phyloP scores from a whole-genome alignment of 2,888 invertebrate species.

The Xanthorhoe designata region DNA sequence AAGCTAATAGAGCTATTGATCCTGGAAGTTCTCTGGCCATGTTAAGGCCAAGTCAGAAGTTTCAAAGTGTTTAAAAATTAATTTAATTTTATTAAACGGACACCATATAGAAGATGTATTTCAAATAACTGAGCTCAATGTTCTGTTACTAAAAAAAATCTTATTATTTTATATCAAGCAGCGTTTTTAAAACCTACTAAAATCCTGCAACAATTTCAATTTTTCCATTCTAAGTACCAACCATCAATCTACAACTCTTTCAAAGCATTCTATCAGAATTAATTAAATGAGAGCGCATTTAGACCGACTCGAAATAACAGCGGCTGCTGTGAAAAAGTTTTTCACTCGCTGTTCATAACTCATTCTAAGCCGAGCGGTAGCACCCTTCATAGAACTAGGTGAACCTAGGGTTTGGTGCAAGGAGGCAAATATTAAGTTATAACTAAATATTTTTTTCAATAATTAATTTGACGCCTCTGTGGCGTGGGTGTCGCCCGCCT shows the following conservation, averaged over 20 bases:
- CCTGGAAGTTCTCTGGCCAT: no score
- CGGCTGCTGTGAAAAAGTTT: slow-evolving; percentile 17
- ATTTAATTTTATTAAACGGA: no score
- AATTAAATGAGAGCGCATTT: slow-evolving; percentile 11
- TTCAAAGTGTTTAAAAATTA: no score
- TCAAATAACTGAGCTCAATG: no score
- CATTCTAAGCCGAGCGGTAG: slow-evolving; percentile 23
- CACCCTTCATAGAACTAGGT: slow-evolving; percentile 18
- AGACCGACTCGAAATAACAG: slow-evolving; percentile 12
- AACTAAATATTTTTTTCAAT: no score
- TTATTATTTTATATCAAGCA: background rate
- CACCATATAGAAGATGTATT: no score
- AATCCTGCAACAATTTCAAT: background rate
- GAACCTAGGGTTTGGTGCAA: slow-evolving; percentile 2
- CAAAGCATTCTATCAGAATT: slow-evolving; percentile 2
- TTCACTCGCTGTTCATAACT: slow-evolving; percentile 24
- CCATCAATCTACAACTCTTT: slow-evolving; percentile 2
- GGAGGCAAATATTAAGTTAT: no score
- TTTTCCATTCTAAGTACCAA: background rate
- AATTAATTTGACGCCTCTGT: no score
- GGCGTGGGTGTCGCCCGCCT: no score
- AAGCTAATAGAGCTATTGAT: no score
- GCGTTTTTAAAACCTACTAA: background rate
- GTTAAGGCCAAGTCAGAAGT: no score
- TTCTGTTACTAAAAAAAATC: no score